Percentiles rank a stretch among this genome's conserved stretches.
These are phyloP conservation scores for Dipodomys ordii DNA, from an alignment of 2,113 vertebrate species.

Conservation along the genomic window DNA sequence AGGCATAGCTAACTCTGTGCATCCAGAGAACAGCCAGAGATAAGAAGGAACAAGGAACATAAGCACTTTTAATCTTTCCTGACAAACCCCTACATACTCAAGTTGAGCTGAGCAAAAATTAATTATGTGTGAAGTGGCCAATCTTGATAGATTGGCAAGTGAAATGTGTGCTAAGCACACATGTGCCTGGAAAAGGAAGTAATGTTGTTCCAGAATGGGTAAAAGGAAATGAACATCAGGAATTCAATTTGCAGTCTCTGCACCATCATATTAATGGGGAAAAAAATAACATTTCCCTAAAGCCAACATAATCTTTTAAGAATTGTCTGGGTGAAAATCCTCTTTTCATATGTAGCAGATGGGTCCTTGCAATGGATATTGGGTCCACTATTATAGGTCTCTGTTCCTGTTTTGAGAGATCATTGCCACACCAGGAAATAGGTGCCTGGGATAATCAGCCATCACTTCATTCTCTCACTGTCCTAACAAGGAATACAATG, in stretches of 20 bases:
- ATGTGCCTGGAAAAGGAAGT: background rate
- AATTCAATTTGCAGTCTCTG: background rate
- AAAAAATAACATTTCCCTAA: background rate
- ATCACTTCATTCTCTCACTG: background rate
- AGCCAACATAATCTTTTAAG: background rate
- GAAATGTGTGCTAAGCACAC: background rate
- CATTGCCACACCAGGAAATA: background rate
- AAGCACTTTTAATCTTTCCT: background rate
- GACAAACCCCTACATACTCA: background rate
- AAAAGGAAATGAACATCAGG: background rate
- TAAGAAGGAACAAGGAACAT: background rate
- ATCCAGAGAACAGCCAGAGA: background rate
- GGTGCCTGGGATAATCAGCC: background rate
- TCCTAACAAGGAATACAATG: background rate
- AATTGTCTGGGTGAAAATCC: background rate
- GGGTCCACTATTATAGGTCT: no score
- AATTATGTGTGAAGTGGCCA: background rate
- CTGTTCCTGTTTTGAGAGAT: background rate
- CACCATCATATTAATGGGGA: background rate
- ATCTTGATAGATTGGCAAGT: fast-evolving
- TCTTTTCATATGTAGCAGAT: background rate
- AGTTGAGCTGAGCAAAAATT: background rate
- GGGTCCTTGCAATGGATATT: background rate
- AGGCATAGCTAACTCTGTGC: background rate
- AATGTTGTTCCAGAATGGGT: background rate